phyloP scores from a whole-genome alignment of 1,140 invertebrate genomes.

The Diploscapter pachys region DNA sequence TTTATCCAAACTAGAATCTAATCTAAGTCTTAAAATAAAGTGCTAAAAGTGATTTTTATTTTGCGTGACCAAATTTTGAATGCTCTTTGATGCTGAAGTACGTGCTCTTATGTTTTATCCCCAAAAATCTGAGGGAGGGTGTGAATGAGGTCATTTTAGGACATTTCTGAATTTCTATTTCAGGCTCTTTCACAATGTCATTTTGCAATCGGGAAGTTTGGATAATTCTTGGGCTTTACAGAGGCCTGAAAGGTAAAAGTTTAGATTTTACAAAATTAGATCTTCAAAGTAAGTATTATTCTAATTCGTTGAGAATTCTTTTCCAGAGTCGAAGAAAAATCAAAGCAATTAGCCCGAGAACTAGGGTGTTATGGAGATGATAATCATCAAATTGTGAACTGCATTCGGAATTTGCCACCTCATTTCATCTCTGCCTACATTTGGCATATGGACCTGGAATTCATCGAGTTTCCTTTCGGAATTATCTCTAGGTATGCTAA shows the following conservation, averaged over 20 bases:
- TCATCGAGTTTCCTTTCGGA: slow-evolving; percentile 57
- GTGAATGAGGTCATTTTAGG: too few relatives aligned
- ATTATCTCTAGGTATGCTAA: slow-evolving; percentile 47
- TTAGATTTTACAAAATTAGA: too few relatives aligned
- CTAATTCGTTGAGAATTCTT: too few relatives aligned
- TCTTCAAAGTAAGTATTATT: too few relatives aligned
- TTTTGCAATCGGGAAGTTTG: slow-evolving; percentile 66
- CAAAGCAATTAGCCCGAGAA: slow-evolving; percentile 44
- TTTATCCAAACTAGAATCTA: too few relatives aligned
- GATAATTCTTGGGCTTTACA: slow-evolving; percentile 57
- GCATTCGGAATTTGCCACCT: slow-evolving; percentile 22
- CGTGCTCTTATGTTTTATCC: too few relatives aligned
- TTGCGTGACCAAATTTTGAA: too few relatives aligned
- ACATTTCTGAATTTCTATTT: background rate
- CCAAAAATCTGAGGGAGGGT: too few relatives aligned
- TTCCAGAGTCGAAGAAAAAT: slow-evolving; percentile 46
- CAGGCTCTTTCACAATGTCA: slow-evolving; percentile 74
- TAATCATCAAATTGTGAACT: slow-evolving; percentile 22
- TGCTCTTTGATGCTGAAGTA: too few relatives aligned
- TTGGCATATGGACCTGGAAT: slow-evolving; percentile 51
- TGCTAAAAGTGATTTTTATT: too few relatives aligned
- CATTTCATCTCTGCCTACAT: slow-evolving; percentile 46
- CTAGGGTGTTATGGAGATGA: slow-evolving; percentile 51
- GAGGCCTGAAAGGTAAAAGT: slow-evolving; percentile 38
- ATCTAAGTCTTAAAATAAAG: too few relatives aligned